These are phyloP conservation scores for Oophaga pumilio DNA, from an alignment of 2,113 vertebrate species.

Conservation along the genomic window DNA sequence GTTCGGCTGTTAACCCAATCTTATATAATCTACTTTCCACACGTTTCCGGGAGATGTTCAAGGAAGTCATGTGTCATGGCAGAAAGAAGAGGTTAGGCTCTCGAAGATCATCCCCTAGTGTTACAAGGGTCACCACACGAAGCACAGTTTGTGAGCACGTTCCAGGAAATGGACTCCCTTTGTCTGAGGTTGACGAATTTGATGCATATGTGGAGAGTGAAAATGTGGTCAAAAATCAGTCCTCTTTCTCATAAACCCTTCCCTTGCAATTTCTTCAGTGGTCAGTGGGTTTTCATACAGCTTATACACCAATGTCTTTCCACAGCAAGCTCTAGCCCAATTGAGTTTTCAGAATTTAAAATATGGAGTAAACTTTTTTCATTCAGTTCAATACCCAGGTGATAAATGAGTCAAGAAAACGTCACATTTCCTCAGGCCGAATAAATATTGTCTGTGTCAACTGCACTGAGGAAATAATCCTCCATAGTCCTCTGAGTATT, in stretches of 20 bases:
- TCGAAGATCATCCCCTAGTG: conserved; percentile 70
- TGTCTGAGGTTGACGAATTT: conserved; percentile 59
- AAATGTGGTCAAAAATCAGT: conserved; percentile 36
- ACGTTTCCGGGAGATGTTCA: conserved; percentile 91
- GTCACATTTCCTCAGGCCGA: background rate
- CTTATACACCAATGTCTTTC: background rate
- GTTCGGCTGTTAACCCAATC: conserved; percentile 87
- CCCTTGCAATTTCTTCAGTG: background rate
- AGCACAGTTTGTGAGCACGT: conserved; percentile 79
- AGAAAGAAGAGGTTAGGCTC: conserved; percentile 52
- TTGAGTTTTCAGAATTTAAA: background rate
- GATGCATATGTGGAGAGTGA: conserved; percentile 56
- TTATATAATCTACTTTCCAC: conserved; percentile 95
- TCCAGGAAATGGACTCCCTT: conserved; percentile 63
- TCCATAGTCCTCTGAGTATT: conserved; percentile 5
- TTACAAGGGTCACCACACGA: conserved; percentile 77
- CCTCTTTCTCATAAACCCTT: conserved; percentile 57
- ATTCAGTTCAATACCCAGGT: background rate
- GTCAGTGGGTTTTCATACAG: background rate
- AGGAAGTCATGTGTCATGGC: conserved; percentile 79
- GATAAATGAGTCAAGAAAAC: background rate
- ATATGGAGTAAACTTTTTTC: background rate
- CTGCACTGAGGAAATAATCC: background rate
- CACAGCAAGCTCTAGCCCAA: background rate
- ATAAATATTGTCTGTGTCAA: conserved; percentile 16